These are phyloP conservation scores for Gadopsis bispinosus DNA, from an alignment of 2,797 vertebrate genomes.

Conservation along the genomic window DNA sequence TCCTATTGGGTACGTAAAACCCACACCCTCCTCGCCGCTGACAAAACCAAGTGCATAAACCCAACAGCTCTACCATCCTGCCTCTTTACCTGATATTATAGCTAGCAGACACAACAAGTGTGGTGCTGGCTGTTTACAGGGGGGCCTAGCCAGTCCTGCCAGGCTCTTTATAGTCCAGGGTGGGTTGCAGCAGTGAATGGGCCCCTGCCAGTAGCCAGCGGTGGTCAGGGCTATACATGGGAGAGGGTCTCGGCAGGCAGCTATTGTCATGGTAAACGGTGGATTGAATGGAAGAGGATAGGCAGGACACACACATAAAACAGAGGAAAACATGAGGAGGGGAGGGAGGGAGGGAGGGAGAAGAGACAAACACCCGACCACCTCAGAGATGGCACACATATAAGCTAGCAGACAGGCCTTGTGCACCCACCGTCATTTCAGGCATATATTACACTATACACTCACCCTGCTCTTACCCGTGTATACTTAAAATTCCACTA, in stretches of 20 bases:
- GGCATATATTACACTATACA: neutral
- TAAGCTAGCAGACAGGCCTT: constrained; percentile 20
- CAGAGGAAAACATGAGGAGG: constrained; percentile 69
- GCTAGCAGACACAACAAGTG: constrained; percentile 71
- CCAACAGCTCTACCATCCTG: constrained; percentile 37
- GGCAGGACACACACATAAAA: constrained; percentile 80
- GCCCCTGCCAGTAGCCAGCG: constrained; percentile 70
- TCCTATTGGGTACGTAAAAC: constrained; percentile 66
- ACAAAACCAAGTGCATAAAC: constrained; percentile 74
- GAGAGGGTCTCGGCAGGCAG: constrained; percentile 72
- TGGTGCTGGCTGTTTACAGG: constrained; percentile 64
- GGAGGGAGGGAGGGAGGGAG: constrained; percentile 36
- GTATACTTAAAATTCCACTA: neutral
- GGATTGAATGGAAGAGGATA: constrained; percentile 76
- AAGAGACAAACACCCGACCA: constrained; percentile 71
- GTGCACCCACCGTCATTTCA: neutral
- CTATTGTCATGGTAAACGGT: constrained; percentile 80
- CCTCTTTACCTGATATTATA: constrained; percentile 31
- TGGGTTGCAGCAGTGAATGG: constrained; percentile 68
- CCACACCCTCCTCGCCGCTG: constrained; percentile 34
- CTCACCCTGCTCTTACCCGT: neutral
- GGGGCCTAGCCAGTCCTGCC: constrained; percentile 54
- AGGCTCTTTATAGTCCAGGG: constrained; percentile 70
- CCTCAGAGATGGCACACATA: constrained; percentile 74
- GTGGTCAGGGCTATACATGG: constrained; percentile 67